Evolutionary conservation across 1,140 invertebrate genomes (phyloP).

Genomic region (Macrobrachium nipponense): DNA sequence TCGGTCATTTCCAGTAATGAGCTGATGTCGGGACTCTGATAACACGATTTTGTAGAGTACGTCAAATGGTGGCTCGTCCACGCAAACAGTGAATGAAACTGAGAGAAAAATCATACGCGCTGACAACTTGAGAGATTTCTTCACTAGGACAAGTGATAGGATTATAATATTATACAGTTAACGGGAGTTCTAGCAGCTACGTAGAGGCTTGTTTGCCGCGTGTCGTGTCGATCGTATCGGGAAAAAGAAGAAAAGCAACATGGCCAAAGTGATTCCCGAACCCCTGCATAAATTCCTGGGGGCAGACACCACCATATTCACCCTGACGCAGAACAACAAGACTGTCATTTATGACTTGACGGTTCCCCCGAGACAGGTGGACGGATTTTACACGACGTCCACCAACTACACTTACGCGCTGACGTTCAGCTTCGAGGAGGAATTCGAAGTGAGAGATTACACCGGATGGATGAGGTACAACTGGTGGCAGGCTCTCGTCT

Average conservation of each 20-base stretch:
- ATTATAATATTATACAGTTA: no score
- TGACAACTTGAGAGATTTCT: no score
- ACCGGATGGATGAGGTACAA: conserved; percentile 94
- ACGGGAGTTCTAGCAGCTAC: no score
- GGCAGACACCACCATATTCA: conserved; percentile 32
- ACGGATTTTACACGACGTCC: conserved; percentile 38
- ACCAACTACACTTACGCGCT: conserved; percentile 88
- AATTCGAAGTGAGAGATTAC: conserved; percentile 88
- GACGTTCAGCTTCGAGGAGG: conserved; percentile 92
- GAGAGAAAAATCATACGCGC: no score
- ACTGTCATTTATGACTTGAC: conserved; percentile 51
- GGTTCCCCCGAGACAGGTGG: conserved; percentile 37
- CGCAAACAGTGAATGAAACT: neutral
- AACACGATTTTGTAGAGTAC: no score
- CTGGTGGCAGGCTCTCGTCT: conserved; percentile 93
- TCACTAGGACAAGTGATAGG: no score
- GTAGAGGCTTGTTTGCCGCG: no score
- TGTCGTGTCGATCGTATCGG: no score
- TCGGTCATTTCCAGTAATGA: no score
- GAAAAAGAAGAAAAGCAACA: no score
- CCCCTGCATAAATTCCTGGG: conserved; percentile 15
- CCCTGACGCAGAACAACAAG: conserved; percentile 39
- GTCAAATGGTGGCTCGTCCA: no score
- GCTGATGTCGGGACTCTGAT: no score
- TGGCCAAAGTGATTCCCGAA: conserved; percentile 6